Evolutionary conservation across 2,888 invertebrate genomes (phyloP).

Genomic region (Morinoia aosen): DNA sequence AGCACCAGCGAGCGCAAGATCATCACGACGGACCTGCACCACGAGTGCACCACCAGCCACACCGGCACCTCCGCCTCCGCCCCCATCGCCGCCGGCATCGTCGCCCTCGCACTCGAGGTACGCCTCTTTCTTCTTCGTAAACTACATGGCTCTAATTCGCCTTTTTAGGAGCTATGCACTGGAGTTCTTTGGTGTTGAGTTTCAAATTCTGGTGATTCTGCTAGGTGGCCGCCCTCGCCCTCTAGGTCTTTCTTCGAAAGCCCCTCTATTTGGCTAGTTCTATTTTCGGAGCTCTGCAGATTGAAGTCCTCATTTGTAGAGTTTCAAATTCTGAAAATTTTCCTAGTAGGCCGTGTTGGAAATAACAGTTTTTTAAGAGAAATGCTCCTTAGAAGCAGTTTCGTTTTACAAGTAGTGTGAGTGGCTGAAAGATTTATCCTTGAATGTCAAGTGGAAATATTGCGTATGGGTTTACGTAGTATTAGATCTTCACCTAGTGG

Average conservation of each 20-base stretch:
- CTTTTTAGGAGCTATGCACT: background rate
- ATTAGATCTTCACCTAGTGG: background rate
- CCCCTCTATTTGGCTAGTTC: background rate
- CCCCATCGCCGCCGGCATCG: conserved; percentile 94
- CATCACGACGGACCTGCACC: conserved; percentile 94
- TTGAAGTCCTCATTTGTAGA: background rate
- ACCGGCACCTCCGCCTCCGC: conserved; percentile 96
- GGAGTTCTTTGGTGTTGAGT: background rate
- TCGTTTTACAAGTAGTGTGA: too few relatives aligned
- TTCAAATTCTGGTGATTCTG: background rate
- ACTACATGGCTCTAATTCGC: background rate
- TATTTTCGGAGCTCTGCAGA: background rate
- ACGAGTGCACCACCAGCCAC: conserved; percentile 91
- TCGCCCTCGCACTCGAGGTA: conserved; percentile 88
- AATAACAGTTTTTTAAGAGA: too few relatives aligned
- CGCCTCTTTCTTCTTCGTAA: too few relatives aligned
- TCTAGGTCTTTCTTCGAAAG: background rate
- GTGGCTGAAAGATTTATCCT: too few relatives aligned
- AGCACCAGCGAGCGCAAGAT: conserved; percentile 86
- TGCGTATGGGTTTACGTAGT: background rate
- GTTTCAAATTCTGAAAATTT: background rate
- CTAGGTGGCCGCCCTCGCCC: background rate
- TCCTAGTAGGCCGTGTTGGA: background rate
- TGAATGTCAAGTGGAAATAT: too few relatives aligned
- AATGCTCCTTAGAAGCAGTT: too few relatives aligned